Conservation (phyloP, 2,113 vertebrate genomes). For the Centropus bengalensis region DNA sequence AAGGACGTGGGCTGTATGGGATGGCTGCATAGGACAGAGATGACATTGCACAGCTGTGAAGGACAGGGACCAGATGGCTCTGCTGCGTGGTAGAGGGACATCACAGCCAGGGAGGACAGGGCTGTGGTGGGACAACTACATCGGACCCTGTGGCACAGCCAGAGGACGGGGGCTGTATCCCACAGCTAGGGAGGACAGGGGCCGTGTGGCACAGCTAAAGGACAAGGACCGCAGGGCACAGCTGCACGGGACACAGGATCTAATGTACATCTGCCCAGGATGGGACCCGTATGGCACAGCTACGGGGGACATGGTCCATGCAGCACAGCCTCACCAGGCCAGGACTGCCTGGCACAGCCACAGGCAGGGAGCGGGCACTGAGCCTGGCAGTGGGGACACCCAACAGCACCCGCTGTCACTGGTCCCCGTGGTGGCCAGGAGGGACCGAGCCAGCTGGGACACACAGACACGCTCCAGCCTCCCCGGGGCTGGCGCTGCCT, state of each 20-base stretch:
- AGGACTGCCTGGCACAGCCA: neutral
- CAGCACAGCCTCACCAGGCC: accelerated
- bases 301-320: accelerated
- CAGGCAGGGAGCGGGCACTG: accelerated
- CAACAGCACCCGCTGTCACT: neutral
- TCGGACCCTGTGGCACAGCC: neutral
- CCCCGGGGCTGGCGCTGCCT: accelerated
- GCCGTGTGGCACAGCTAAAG: neutral
- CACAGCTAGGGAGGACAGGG: neutral
- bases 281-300: neutral
- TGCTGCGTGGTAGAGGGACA: neutral
- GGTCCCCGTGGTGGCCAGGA: accelerated
- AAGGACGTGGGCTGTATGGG: neutral
- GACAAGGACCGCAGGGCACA: accelerated
- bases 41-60: neutral
- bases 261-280: neutral
- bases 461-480: accelerated
- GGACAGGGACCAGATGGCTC: neutral
- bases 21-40: accelerated
- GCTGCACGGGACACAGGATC: no score
- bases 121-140: neutral
- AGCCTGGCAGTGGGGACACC: neutral
- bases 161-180: neutral
- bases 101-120: neutral
- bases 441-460: neutral